Evolutionary conservation across 2,888 invertebrate species (phyloP).

Genomic region (Tenthredo amoena): DNA sequence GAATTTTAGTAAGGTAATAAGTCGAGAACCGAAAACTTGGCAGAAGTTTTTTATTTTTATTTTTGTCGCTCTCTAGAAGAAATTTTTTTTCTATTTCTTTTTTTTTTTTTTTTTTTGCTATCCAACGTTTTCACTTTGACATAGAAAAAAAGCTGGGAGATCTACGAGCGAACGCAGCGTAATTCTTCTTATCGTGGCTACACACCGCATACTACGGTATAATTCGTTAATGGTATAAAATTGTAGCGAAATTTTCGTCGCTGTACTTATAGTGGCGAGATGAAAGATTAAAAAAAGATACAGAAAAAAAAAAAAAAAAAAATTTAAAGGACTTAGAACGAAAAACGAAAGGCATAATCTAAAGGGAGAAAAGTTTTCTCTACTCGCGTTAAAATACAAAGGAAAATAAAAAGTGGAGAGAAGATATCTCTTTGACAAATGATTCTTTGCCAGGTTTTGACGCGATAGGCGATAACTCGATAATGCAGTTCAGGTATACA

Average conservation of each 20-base stretch:
- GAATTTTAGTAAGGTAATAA: too few species aligned
- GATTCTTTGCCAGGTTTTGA: background rate
- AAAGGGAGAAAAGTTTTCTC: slow-evolving; percentile 2
- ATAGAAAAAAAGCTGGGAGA: too few species aligned
- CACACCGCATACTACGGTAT: background rate
- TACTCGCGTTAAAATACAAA: background rate
- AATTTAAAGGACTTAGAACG: background rate
- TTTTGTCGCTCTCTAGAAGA: too few species aligned
- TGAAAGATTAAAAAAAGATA: background rate
- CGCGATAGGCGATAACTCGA: slow-evolving; percentile 2
- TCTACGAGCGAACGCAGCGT: background rate
- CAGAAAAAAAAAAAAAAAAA: background rate
- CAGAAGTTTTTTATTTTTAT: too few species aligned
- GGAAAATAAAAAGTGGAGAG: background rate
- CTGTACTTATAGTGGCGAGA: background rate
- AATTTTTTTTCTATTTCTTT: too few species aligned
- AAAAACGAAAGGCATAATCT: background rate
- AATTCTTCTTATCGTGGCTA: background rate
- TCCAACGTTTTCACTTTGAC: too few species aligned
- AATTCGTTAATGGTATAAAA: slow-evolving; percentile 10
- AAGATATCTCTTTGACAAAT: background rate
- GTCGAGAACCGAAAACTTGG: too few species aligned
- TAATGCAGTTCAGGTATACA: background rate
- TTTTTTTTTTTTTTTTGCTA: too few species aligned
- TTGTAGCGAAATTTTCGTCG: background rate